Evolutionary conservation across 2,888 invertebrate species (phyloP).

Genomic region (Drosophila mimica): DNA sequence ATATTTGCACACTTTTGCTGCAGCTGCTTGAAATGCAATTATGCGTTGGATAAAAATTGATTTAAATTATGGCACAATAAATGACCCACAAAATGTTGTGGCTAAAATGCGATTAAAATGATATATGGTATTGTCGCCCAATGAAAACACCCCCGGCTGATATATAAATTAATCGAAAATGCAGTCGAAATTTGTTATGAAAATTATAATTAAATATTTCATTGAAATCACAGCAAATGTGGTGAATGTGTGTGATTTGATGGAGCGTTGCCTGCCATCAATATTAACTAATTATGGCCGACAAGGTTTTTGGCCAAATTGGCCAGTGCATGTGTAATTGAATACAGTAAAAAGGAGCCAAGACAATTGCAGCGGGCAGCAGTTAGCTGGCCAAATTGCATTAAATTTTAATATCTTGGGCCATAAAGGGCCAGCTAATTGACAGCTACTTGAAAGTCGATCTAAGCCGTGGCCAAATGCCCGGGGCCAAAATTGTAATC

Average conservation of each 20-base stretch:
- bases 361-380: slow-evolving; percentile 4
- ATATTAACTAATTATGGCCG: slow-evolving; percentile 43
- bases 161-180: slow-evolving; percentile 45
- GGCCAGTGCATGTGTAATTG: slow-evolving; percentile 29
- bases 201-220: slow-evolving; percentile 53
- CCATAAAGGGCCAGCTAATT: slow-evolving; percentile 60
- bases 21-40: slow-evolving; percentile 62
- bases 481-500: slow-evolving; percentile 59
- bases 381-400: slow-evolving; percentile 34
- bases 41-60: slow-evolving; percentile 44
- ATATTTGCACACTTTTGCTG: slow-evolving; percentile 55
- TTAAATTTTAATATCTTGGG: slow-evolving; percentile 46
- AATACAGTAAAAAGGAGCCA: slow-evolving; percentile 2
- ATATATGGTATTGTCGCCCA: slow-evolving; percentile 6
- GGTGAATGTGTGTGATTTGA: slow-evolving; percentile 45
- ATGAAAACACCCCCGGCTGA: slow-evolving; percentile 12
- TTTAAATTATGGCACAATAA: slow-evolving; percentile 54
- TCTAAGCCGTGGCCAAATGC: slow-evolving; percentile 36
- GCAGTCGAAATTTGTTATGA: slow-evolving; percentile 42
- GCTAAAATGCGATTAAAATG: slow-evolving; percentile 39
- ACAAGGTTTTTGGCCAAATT: background rate
- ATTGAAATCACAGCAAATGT: slow-evolving; percentile 34
- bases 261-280: slow-evolving; percentile 12
- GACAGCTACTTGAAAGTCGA: slow-evolving; percentile 41
- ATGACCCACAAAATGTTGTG: slow-evolving; percentile 38